Evolutionary conservation across 2,797 vertebrate genomes (phyloP).

Genomic region (Esox lucius): DNA sequence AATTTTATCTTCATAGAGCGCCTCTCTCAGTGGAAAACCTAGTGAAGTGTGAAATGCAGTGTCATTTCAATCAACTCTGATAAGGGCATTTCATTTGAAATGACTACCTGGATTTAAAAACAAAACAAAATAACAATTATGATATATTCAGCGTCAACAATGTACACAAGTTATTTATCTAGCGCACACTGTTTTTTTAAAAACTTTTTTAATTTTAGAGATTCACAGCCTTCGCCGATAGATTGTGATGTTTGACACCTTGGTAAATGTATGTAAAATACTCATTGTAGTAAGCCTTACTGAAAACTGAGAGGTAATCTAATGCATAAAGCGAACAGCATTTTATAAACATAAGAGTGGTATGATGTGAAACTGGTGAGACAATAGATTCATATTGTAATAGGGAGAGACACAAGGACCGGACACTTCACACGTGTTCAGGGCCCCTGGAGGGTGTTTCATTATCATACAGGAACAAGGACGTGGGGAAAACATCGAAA

Average conservation of each 20-base stretch:
- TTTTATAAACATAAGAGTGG: not conserved
- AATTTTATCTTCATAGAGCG: conserved; percentile 31
- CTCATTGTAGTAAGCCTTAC: not conserved
- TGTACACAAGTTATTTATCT: conserved; percentile 26
- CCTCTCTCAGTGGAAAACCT: not conserved
- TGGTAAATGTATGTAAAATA: not conserved
- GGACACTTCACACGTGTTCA: no score
- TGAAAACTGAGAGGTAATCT: not conserved
- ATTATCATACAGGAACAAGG: no score
- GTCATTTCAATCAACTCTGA: conserved; percentile 47
- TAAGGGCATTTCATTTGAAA: conserved; percentile 36
- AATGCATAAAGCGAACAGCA: not conserved
- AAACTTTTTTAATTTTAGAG: not conserved
- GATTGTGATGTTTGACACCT: not conserved
- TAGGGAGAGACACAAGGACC: not conserved
- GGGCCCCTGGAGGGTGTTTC: no score
- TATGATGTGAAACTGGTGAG: not conserved
- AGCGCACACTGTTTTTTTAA: not conserved
- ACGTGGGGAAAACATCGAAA: no score
- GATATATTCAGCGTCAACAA: conserved; percentile 42
- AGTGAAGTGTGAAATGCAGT: conserved; percentile 46
- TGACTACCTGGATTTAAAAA: conserved; percentile 36
- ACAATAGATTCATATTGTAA: not conserved
- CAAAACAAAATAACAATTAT: conserved; percentile 50
- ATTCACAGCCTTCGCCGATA: not conserved